Percentiles rank a stretch among this genome's conserved stretches.
Conservation (phyloP, 2,113 vertebrate species). For the Cyprinodon brontotheroides region DNA sequence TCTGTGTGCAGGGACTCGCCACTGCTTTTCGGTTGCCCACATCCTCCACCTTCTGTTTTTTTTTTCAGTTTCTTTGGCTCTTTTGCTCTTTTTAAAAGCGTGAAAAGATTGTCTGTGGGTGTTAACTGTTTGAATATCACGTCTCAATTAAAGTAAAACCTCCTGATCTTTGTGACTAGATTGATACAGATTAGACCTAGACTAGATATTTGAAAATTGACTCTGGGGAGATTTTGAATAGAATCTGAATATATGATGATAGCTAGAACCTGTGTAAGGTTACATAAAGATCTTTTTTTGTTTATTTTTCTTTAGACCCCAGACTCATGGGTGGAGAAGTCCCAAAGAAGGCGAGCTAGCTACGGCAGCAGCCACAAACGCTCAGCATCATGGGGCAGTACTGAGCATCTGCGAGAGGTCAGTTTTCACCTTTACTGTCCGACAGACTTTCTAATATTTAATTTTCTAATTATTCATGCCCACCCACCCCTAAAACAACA, state of each 20-base stretch:
- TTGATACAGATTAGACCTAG: background rate
- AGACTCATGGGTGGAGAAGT: conserved; percentile 82
- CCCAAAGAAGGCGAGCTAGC: conserved; percentile 62
- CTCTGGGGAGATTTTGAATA: background rate
- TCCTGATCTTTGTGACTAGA: conserved; percentile 12
- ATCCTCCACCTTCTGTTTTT: conserved; percentile 52
- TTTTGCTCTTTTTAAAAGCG: conserved; percentile 31
- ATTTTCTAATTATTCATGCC: background rate
- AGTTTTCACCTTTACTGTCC: conserved; percentile 1
- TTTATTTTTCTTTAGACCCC: conserved; percentile 81
- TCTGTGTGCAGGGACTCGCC: conserved; percentile 52
- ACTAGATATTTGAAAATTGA: background rate
- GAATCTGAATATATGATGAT: background rate
- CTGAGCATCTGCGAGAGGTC: conserved; percentile 87
- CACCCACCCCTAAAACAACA: background rate
- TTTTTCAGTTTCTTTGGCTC: conserved; percentile 62
- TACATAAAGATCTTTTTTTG: background rate
- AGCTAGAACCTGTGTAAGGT: background rate
- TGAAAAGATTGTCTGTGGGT: conserved; percentile 50
- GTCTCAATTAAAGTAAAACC: conserved; percentile 12
- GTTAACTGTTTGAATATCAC: conserved; percentile 45
- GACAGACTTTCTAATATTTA: background rate
- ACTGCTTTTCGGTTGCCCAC: conserved; percentile 59
- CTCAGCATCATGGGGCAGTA: conserved; percentile 88
- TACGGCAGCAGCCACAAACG: conserved; percentile 80